Conservation (phyloP, 1,140 invertebrate genomes). For the Tyrophagus putrescentiae region DNA sequence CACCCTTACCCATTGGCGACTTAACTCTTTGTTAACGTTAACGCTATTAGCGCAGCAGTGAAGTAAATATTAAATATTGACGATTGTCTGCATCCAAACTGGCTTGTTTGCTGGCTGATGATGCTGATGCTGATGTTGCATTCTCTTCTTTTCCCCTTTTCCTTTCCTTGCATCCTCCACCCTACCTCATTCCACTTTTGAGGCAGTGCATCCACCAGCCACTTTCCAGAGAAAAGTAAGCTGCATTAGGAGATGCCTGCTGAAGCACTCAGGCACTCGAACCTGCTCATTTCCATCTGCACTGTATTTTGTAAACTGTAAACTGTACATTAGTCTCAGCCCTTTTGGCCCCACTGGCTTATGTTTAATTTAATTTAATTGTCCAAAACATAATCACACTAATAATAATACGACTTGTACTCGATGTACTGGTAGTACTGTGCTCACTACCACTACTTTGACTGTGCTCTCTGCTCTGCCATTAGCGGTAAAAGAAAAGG, state of each 20-base stretch:
- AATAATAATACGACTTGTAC: not conserved
- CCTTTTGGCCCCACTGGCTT: too few species aligned
- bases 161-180: too few species aligned
- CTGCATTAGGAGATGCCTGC: not conserved
- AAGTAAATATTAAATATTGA: conserved; percentile 15
- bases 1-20: not conserved
- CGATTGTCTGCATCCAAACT: too few species aligned
- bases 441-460: not conserved
- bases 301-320: not conserved
- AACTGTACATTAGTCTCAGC: conserved; percentile 2
- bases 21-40: conserved; percentile 10
- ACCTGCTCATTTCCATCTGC: not conserved
- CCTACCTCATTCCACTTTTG: too few species aligned
- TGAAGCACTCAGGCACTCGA: not conserved
- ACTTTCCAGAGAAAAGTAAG: not conserved
- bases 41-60: conserved; percentile 11
- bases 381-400: conserved; percentile 12
- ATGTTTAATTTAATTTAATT: conserved; percentile 16
- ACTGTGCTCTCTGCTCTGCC: too few species aligned
- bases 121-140: too few species aligned
- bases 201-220: too few species aligned
- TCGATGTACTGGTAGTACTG: not conserved
- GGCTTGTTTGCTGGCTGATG: too few species aligned
- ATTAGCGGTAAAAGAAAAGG: too few species aligned
- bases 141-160: too few species aligned